These are phyloP conservation scores for Spicauda simplicius DNA, from an alignment of 2,888 invertebrate genomes.

Conservation along the genomic window DNA sequence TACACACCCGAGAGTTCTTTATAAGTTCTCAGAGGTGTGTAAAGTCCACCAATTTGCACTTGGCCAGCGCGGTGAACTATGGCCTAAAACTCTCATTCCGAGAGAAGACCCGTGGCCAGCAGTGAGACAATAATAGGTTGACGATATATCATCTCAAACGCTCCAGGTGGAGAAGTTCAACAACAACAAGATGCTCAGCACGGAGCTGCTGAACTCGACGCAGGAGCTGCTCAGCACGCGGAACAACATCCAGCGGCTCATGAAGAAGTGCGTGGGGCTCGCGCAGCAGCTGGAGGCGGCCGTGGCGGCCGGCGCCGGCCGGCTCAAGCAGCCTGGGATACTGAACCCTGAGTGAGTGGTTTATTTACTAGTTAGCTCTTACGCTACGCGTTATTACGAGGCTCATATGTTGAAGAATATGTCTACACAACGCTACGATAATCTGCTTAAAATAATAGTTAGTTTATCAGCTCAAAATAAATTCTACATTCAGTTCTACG, in stretches of 20 bases:
- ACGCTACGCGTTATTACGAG: too few relatives aligned
- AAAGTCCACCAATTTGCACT: too few relatives aligned
- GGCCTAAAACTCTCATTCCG: too few relatives aligned
- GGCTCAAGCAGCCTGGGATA: constrained; percentile 90
- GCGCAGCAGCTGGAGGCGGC: constrained; percentile 92
- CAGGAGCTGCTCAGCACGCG: constrained; percentile 90
- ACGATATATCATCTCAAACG: background rate
- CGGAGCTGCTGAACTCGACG: constrained; percentile 92
- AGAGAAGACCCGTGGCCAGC: too few relatives aligned
- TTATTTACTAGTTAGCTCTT: too few relatives aligned
- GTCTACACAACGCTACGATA: constrained; percentile 95
- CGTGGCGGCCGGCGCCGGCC: constrained; percentile 90
- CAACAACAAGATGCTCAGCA: constrained; percentile 88
- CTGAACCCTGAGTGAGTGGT: constrained; percentile 86
- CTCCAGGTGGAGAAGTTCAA: constrained; percentile 88
- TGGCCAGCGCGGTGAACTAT: too few relatives aligned
- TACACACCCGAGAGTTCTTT: too few relatives aligned
- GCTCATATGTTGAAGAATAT: constrained; percentile 99
- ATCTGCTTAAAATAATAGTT: constrained; percentile 93
- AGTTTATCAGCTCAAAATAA: too few relatives aligned
- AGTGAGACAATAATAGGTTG: too few relatives aligned
- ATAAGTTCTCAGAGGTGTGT: too few relatives aligned
- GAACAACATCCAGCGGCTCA: constrained; percentile 90
- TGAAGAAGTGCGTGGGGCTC: constrained; percentile 93
- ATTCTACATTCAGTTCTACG: too few relatives aligned